A percentile compares a stretch with the other conserved stretches of the same genome.
Evolutionary conservation across 2,888 invertebrate genomes (phyloP).

Genomic region (Ischnura elegans): DNA sequence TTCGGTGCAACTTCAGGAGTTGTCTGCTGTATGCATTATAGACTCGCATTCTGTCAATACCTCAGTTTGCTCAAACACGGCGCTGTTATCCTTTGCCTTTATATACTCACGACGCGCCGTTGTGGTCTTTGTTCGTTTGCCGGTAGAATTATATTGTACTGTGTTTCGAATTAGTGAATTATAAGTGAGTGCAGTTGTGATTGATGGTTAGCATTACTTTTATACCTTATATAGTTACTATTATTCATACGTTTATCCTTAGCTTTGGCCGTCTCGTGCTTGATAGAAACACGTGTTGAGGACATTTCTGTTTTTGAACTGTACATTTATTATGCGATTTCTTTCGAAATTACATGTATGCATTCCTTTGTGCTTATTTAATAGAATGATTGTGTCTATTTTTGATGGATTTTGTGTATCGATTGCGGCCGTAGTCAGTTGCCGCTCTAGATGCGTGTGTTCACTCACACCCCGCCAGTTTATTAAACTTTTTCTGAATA

Average conservation of each 20-base stretch:
- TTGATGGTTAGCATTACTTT: background rate
- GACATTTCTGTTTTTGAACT: background rate
- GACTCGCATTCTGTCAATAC: slow-evolving; percentile 65
- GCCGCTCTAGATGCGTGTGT: slow-evolving; percentile 11
- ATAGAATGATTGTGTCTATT: background rate
- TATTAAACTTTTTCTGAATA: background rate
- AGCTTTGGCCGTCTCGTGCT: background rate
- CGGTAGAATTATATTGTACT: slow-evolving; percentile 3
- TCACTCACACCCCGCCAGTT: background rate
- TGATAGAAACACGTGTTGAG: slow-evolving; percentile 33
- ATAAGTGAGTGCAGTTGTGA: background rate
- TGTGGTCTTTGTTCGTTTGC: slow-evolving; percentile 4
- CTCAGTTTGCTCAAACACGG: slow-evolving; percentile 48
- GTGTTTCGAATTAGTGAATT: background rate
- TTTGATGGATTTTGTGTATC: background rate
- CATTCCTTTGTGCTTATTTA: background rate
- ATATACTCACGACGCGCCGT: slow-evolving; percentile 20
- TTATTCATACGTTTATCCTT: background rate
- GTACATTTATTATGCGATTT: background rate
- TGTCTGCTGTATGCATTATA: slow-evolving; percentile 55
- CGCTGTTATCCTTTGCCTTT: slow-evolving; percentile 50
- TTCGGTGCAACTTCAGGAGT: background rate
- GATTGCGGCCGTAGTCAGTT: background rate
- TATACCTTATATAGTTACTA: background rate
- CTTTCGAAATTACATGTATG: background rate